Evolutionary conservation across 2,113 vertebrate species (phyloP).

Genomic region (Silurus glanis): DNA sequence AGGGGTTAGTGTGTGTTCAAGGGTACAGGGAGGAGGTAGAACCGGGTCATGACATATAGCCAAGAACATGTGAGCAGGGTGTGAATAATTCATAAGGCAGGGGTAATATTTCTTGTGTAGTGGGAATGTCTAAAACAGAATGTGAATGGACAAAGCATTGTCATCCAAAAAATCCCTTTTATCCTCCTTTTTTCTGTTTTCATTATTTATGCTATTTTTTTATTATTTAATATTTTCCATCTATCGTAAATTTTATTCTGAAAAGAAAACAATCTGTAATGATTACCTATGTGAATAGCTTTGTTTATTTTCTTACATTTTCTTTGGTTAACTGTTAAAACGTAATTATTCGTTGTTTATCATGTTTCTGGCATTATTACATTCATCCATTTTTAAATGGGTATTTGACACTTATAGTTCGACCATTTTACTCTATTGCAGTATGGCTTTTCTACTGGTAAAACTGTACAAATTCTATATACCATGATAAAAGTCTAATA

Average conservation of each 20-base stretch:
- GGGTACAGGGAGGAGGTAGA: neutral
- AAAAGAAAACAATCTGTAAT: neutral
- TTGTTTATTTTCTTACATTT: neutral
- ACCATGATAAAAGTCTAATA: neutral
- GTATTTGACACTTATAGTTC: neutral
- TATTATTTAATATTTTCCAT: neutral
- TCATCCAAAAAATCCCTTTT: too few relatives aligned
- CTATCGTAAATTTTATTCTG: too few relatives aligned
- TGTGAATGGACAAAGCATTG: neutral
- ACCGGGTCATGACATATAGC: constrained; percentile 22
- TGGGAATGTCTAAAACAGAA: neutral
- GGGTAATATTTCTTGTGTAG: neutral
- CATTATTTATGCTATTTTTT: neutral
- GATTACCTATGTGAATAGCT: neutral
- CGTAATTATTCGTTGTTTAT: neutral
- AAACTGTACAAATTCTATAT: neutral
- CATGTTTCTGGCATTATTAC: neutral
- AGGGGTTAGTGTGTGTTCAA: neutral
- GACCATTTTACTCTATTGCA: neutral
- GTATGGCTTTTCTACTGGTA: neutral
- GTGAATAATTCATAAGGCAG: constrained; percentile 20
- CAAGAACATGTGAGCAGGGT: neutral
- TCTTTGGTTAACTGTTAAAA: neutral
- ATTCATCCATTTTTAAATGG: neutral
- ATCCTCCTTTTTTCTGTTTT: neutral